These are phyloP conservation scores for Lophius piscatorius DNA, from an alignment of 2,113 vertebrate species.

Conservation along the genomic window DNA sequence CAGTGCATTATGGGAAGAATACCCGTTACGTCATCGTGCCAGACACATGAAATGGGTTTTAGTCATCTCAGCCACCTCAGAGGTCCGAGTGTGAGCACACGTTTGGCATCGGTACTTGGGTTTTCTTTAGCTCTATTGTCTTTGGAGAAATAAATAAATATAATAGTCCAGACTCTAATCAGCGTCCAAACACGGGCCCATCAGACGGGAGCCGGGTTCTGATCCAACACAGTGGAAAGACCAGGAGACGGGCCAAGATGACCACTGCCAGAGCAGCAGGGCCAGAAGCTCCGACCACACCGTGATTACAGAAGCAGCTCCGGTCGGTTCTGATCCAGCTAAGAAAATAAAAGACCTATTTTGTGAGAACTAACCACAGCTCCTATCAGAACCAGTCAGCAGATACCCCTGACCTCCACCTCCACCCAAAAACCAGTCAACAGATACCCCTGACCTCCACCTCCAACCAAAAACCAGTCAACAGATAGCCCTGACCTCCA, in stretches of 20 bases:
- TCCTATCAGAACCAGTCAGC: neutral
- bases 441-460: no score
- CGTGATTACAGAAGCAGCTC: neutral
- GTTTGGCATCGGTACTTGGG: no score
- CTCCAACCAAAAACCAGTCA: no score
- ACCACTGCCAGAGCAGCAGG: neutral
- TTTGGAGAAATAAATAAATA: neutral
- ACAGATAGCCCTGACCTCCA: no score
- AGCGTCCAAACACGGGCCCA: conserved; percentile 18
- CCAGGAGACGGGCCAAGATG: neutral
- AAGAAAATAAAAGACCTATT: conserved; percentile 28
- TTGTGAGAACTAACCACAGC: conserved; percentile 12
- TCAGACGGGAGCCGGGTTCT: conserved; percentile 34
- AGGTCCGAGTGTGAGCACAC: no score
- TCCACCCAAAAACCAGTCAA: no score
- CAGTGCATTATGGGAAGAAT: no score
- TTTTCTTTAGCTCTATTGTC: no score
- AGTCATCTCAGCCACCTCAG: no score
- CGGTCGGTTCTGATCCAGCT: conserved; percentile 3
- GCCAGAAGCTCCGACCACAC: conserved; percentile 9
- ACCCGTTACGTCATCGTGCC: no score
- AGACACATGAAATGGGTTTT: no score
- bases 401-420: no score
- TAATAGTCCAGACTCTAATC: conserved; percentile 3
- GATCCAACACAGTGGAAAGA: conserved; percentile 16